Base-by-base conservation (phyloP, 2,113 vertebrate species). In the Pyrgilauda ruficollis region DNA sequence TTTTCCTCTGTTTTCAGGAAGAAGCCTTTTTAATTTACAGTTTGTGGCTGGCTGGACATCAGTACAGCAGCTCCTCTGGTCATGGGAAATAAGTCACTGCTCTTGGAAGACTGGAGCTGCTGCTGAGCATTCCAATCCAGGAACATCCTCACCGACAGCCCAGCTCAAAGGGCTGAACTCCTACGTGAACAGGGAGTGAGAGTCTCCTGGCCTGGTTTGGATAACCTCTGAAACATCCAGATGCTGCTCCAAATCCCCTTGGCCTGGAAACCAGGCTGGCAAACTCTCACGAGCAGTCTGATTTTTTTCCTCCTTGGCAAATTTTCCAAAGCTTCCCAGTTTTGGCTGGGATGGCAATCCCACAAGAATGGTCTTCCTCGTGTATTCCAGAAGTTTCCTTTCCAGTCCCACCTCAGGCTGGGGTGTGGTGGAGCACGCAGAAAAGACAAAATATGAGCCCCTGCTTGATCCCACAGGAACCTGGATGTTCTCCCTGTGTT, bases 331-430 rank as follows among this genome's bases (percentile, higher is more conserved):
- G 80, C 49, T 94, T 75, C 80, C 88, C 7, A 15, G 17, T 68
- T 93, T 95, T 97, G 96, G 93, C 96, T 79, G 73, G 69, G 53
- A 16, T 58, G 46, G 53, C 78, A 82, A 92, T 92, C 79, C 93
- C 96, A 97, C 94, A 96, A 94, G 86, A 96, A 97, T 96, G 93
- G 88, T 76, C 80, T 87, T 96, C 83, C 93, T 92, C 4, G 0
- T 5, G 9, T 64, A 72, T 89, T 95, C 96, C 94, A 97, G 90
- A 86, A 90, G 47, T 76, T 95, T 97, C 4, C 0, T 37, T 95
- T 94, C 93, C 96, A 93, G 76, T 64, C 80, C 69, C 90, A 89
- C 88, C 96, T 96, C 96, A 92, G 69, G 61, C 56, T 72, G 83
- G 94, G 94, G 92, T 73, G 93, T 91, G 96, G 61, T 15, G 0